Percentiles rank a stretch among this genome's conserved stretches.
These are phyloP conservation scores for Knipowitschia caucasica DNA, from an alignment of 2,797 vertebrate species.

Conservation along the genomic window DNA sequence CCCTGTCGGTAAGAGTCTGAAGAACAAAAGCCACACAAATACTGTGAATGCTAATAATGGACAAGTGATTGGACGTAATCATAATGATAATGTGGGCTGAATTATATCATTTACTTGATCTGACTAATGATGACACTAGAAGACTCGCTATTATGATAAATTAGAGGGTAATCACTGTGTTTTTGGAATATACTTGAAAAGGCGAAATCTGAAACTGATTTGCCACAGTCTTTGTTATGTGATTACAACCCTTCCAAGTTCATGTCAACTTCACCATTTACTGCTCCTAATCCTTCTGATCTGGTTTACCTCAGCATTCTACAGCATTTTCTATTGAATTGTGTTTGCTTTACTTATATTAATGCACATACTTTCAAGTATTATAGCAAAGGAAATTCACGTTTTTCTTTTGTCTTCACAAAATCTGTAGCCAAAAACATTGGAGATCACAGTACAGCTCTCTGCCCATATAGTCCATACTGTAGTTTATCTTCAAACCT, in stretches of 20 bases:
- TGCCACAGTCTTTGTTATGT: neutral
- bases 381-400: neutral
- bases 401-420: no score
- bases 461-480: neutral
- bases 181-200: conserved; percentile 9
- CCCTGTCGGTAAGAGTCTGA: conserved; percentile 64
- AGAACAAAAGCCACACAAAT: neutral
- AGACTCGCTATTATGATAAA: conserved; percentile 5
- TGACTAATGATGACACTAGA: conserved; percentile 5
- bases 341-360: no score
- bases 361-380: neutral
- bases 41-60: conserved; percentile 3
- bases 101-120: conserved; percentile 8
- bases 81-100: conserved; percentile 2
- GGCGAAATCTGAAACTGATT: neutral
- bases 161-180: conserved; percentile 5
- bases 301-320: neutral
- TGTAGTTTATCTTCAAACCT: neutral
- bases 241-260: neutral
- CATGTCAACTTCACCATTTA: neutral
- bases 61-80: conserved; percentile 1
- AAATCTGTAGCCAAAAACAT: no score
- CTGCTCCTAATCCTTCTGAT: neutral
- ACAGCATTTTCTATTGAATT: no score
- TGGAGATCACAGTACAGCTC: neutral